Base-by-base conservation (phyloP, 2,888 invertebrate species). In the Yponomeuta malinellus region DNA sequence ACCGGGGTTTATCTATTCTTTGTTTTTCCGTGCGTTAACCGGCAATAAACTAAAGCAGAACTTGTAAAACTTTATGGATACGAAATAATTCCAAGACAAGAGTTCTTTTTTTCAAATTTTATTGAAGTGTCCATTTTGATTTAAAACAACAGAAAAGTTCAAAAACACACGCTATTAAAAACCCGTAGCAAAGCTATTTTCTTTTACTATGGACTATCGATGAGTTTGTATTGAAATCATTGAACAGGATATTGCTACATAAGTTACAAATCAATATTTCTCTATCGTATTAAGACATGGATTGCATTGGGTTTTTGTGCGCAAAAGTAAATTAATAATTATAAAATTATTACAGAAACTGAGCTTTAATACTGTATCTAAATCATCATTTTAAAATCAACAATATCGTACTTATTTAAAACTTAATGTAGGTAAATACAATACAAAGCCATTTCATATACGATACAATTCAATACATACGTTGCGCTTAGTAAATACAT, bases 141-240 rank as follows among this genome's bases (percentile, higher is more conserved):
- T 82, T 86, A 33, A 43, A 84, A 89, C 86, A 89, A 90, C 86
- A 80, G 84, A 88, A 89, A 87, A 59, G 84, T 82, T 75, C 43
- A 8, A 43, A 59, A 83, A 85, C 83, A 87, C 85, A 83, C 85
- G 83, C 88, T 88, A 85, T 85, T 85, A 86, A 78, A 85, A 86
- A 88, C 83, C 86, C 83, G 88, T 90, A 91, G 90, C 90, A 90
- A 91, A 90, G 90, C 90, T 90, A 90, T 84, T 82, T 85, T 86
- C 78, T 80, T 68, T 68, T 52, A 59, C 52, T 59, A 68, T 68
- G 29, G 76, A 81, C 82, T 85, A 85, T 84, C 78, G 81, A 82
- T 75, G 76, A 72, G 73, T 74, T 78, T 80, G 77, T 75, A 76
- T 69, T 48, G 33, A 10, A 15, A 69, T 69, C 48, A 52, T 48